Conservation (phyloP, 2,888 invertebrate species). For the Drosophila mimica region DNA sequence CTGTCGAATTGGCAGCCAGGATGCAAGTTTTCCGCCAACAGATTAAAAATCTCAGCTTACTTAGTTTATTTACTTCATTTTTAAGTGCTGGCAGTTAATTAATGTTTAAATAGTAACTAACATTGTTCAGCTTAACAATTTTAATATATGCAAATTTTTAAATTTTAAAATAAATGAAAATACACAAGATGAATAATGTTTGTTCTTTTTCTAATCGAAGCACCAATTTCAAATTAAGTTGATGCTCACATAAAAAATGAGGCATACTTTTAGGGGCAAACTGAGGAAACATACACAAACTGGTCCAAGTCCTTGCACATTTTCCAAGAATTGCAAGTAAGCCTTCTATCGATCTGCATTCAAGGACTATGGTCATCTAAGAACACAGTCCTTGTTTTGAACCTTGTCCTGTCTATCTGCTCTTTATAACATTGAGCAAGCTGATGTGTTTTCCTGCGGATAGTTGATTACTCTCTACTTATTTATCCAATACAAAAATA, state of each 20-base stretch:
- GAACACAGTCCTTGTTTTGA: too few relatives aligned
- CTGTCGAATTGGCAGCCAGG: not conserved
- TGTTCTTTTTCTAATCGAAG: not conserved
- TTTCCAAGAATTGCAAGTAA: not conserved
- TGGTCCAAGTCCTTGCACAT: rapidly evolving
- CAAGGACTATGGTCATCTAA: not conserved
- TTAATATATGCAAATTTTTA: too few relatives aligned
- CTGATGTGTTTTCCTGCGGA: too few relatives aligned
- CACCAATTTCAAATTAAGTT: not conserved
- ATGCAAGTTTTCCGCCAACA: not conserved
- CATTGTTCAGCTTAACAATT: too few relatives aligned
- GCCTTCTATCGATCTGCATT: not conserved
- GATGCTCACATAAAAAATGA: not conserved
- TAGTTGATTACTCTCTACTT: too few relatives aligned
- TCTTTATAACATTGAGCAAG: too few relatives aligned
- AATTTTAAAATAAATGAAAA: not conserved
- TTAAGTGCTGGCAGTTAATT: not conserved
- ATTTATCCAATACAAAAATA: too few relatives aligned
- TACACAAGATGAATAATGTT: not conserved
- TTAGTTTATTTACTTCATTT: not conserved
- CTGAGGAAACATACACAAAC: not conserved
- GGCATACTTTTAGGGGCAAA: not conserved
- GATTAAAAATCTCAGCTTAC: not conserved
- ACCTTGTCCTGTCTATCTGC: too few relatives aligned
- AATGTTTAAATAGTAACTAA: not conserved